Percentiles rank a stretch among this genome's conserved stretches.
Evolutionary conservation across 2,797 vertebrate genomes (phyloP).

Genomic region (Sebastes steindachneri): DNA sequence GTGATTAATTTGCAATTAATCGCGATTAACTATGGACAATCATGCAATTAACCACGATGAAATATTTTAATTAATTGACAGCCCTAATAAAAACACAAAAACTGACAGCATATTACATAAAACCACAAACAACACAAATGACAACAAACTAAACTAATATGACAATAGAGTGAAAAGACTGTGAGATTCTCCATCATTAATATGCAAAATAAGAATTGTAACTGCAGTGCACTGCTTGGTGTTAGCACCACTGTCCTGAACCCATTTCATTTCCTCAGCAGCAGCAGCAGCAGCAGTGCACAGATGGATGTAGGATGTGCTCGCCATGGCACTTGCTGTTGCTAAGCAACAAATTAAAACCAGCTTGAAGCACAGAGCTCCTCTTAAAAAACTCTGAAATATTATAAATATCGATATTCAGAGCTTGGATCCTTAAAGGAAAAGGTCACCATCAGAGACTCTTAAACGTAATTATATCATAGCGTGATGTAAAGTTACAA

Average conservation of each 20-base stretch:
- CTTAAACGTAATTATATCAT: not conserved
- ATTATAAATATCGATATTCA: not conserved
- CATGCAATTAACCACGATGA: too few relatives aligned
- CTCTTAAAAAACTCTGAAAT: not conserved
- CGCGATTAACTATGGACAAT: too few relatives aligned
- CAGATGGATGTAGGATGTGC: slow-evolving; percentile 47
- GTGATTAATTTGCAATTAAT: too few relatives aligned
- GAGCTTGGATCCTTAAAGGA: not conserved
- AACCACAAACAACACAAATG: not conserved
- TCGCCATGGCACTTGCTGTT: slow-evolving; percentile 48
- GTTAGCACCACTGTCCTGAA: not conserved
- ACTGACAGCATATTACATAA: not conserved
- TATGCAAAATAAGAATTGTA: not conserved
- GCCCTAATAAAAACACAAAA: not conserved
- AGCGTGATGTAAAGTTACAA: not conserved
- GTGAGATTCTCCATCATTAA: not conserved
- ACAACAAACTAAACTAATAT: not conserved
- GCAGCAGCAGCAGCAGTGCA: not conserved
- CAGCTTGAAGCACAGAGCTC: not conserved
- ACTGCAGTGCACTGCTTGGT: not conserved
- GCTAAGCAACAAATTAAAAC: slow-evolving; percentile 46
- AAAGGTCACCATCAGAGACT: not conserved
- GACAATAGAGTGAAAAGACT: not conserved
- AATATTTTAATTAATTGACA: too few relatives aligned
- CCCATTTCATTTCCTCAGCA: not conserved